Base-by-base conservation (phyloP, 1,140 invertebrate species). In the Drosophila pallidifrons region DNA sequence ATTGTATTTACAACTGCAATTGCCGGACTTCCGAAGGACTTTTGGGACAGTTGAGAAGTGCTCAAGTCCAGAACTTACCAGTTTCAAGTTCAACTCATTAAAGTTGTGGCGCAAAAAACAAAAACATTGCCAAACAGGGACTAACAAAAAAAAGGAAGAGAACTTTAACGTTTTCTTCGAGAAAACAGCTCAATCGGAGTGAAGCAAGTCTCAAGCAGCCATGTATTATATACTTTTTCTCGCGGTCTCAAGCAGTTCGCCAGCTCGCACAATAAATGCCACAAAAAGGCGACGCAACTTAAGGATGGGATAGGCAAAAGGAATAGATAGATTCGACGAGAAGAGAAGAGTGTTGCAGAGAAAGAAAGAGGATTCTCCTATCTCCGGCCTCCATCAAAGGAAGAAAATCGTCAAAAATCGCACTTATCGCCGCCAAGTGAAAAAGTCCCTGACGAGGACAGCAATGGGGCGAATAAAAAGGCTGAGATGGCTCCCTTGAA, bases 351-450 rank as follows among this genome's bases (percentile, higher is more conserved):
- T 11, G 8, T 20, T 6, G 46, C 58, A 15, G 25, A 16, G 10
- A 55, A 6, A 49, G 52, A 52, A 25, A 25, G 45, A 73, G 49
- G 55, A 16, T 52, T 32, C 55, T 15, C 15, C 65, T 70, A 81
- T 75, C 60, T 73, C 47, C 20, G 60, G 43, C 60, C 75, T 69
- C 85, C 85, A 85, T 81, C 85, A 75, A 69, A 57, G 79, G 70
- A 75, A 47, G 70, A 78, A 83, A 88, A 89, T 88, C 83, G 85
- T 88, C 83, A 89, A 89, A 88, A 88, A 83, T 88, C 83, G 85
- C 83, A 88, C 83, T 88, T 89, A 89, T 83, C 81, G 83, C 70
- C 70, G 58, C 55, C 66, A 47, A 74, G 61, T 60, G 73, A 76
- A 76, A 77, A 79, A 79, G 82, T 87, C 47, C 10, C 64, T 77